phyloP scores from a whole-genome alignment of 2,113 vertebrate species.

The Leucosticte australis region DNA sequence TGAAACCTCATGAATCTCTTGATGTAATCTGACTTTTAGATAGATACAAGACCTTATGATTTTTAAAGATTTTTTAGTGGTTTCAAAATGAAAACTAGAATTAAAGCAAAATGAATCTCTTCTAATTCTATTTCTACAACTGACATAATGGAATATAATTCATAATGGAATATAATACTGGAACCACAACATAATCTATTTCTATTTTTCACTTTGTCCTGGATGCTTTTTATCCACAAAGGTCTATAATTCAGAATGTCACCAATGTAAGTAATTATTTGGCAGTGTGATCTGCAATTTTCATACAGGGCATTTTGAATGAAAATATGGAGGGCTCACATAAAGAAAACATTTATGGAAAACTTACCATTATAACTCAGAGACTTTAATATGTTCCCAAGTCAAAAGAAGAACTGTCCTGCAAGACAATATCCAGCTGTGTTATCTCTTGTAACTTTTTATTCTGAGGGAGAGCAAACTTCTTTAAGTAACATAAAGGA shows the following conservation, averaged over 20 bases:
- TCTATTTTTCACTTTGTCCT: not conserved
- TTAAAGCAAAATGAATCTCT: not conserved
- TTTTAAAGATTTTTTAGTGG: not conserved
- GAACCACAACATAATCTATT: not conserved
- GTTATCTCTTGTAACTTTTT: not conserved
- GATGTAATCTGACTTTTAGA: not conserved
- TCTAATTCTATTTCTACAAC: not conserved
- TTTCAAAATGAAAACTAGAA: not conserved
- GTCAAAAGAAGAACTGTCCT: not conserved
- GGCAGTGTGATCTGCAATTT: not conserved
- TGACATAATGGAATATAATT: not conserved
- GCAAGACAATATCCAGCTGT: not conserved
- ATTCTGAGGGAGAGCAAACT: not conserved
- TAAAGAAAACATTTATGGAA: not conserved
- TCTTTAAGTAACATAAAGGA: constrained; percentile 61
- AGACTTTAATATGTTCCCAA: not conserved
- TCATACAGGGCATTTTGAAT: not conserved
- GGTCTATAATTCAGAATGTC: not conserved
- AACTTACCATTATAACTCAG: not conserved
- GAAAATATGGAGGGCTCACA: not conserved
- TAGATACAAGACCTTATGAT: not conserved
- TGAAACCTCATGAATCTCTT: not conserved
- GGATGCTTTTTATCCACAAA: not conserved
- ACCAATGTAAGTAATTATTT: not conserved
- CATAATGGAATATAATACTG: not conserved